Evolutionary conservation across 2,113 vertebrate species (phyloP).

Genomic region (Catharus bicknelli): DNA sequence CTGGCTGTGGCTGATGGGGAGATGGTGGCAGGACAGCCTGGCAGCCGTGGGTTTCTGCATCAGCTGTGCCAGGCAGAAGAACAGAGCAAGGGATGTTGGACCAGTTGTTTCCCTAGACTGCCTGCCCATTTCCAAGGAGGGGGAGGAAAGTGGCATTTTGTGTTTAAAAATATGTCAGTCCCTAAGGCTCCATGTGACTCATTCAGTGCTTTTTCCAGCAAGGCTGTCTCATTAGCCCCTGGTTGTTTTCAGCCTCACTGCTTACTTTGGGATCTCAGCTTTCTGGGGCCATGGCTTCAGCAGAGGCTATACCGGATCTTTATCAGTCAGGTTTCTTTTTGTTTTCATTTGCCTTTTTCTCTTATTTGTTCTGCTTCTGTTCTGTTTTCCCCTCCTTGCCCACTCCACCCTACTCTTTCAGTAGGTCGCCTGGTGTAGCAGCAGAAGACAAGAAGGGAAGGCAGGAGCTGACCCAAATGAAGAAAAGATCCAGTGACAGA

Average conservation of each 20-base stretch:
- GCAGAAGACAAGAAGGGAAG: conserved; percentile 13
- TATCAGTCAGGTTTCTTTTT: neutral
- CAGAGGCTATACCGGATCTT: neutral
- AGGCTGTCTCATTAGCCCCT: neutral
- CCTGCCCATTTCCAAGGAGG: neutral
- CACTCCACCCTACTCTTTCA: neutral
- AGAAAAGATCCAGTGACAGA: conserved; percentile 11
- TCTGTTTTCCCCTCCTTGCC: neutral
- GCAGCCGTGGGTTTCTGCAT: neutral
- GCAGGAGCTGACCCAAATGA: conserved; percentile 34
- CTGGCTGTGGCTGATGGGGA: neutral
- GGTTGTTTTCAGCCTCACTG: conserved; percentile 15
- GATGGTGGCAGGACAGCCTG: neutral
- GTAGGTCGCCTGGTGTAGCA: conserved; percentile 78
- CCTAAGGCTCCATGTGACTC: conserved; percentile 25
- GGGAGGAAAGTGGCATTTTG: neutral
- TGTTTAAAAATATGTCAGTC: conserved; percentile 22
- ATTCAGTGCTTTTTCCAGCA: neutral
- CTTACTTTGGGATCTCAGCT: neutral
- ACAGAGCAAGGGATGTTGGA: neutral
- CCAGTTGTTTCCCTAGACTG: neutral
- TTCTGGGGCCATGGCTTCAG: neutral
- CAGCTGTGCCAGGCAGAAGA: neutral
- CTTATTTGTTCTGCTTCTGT: neutral
- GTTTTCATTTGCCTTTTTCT: neutral